These are phyloP conservation scores for Lasius platythorax DNA, from an alignment of 2,888 invertebrate species.

Conservation along the genomic window DNA sequence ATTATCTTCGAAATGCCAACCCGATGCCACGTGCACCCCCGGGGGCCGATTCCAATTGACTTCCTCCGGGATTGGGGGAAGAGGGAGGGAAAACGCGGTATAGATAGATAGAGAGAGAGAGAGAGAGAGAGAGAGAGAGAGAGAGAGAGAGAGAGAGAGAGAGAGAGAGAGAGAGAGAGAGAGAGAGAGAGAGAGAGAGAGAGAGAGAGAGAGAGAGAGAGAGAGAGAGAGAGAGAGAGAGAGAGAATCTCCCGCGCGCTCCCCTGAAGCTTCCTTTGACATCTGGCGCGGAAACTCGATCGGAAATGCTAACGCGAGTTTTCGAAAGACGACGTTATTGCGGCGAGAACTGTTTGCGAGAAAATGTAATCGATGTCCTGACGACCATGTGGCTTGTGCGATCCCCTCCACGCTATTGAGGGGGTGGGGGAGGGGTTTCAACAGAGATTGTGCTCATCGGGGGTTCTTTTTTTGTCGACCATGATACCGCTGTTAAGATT, in stretches of 20 bases:
- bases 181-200: slow-evolving; percentile 6
- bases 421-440: background rate
- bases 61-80: slow-evolving; percentile 35
- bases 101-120: background rate
- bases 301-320: slow-evolving; percentile 57
- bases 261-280: slow-evolving; percentile 35
- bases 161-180: background rate
- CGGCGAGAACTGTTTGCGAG: slow-evolving; percentile 52
- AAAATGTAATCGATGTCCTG: slow-evolving; percentile 52
- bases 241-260: too few relatives aligned
- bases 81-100: slow-evolving; percentile 2
- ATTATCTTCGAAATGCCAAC: slow-evolving; percentile 69
- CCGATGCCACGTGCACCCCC: slow-evolving; percentile 49
- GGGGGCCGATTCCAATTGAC: slow-evolving; percentile 54
- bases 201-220: background rate
- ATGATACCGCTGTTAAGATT: background rate
- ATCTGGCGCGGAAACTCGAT: slow-evolving; percentile 55
- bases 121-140: background rate
- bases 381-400: slow-evolving; percentile 49
- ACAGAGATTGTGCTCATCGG: slow-evolving; percentile 39
- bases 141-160: background rate
- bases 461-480: background rate
- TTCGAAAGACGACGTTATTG: slow-evolving; percentile 57
- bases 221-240: background rate
- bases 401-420: background rate